Evolutionary conservation across 1,140 invertebrate species (phyloP).

Genomic region (Pollicipes pollicipes): DNA sequence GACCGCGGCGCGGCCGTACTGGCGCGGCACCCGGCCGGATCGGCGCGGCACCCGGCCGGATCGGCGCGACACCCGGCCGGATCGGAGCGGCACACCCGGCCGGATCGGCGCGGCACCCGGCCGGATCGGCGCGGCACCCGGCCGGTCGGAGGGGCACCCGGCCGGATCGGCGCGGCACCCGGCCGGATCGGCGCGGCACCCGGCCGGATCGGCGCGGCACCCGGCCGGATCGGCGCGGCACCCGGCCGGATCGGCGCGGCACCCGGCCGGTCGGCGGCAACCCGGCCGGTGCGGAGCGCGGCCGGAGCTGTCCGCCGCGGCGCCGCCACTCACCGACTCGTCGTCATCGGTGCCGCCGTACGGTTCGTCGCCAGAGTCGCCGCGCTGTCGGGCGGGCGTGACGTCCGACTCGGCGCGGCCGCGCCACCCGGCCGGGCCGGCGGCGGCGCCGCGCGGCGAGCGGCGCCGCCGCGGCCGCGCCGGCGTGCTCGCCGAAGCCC

Average conservation of each 20-base stretch:
- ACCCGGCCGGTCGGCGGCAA: no score
- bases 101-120: neutral
- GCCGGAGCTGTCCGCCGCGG: neutral
- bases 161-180: no score
- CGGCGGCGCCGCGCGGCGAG: constrained; percentile 1
- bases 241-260: no score
- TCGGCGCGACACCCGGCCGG: neutral
- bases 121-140: no score
- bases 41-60: no score
- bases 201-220: no score
- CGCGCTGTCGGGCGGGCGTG: constrained; percentile 3
- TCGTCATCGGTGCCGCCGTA: constrained; percentile 10
- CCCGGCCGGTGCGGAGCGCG: no score
- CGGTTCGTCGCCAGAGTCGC: constrained; percentile 3
- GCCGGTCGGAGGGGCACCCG: no score
- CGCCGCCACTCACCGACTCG: constrained; percentile 5
- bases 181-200: no score
- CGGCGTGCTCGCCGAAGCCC: constrained; percentile 5
- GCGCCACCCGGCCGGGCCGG: constrained; percentile 4
- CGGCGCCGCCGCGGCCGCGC: constrained; percentile 9
- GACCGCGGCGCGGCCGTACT: no score
- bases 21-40: no score
- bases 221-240: no score
- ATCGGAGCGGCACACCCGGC: neutral
- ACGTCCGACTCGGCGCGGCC: constrained; percentile 2